Conservation (phyloP, 2,113 vertebrate species). For the Catharus minimus region DNA sequence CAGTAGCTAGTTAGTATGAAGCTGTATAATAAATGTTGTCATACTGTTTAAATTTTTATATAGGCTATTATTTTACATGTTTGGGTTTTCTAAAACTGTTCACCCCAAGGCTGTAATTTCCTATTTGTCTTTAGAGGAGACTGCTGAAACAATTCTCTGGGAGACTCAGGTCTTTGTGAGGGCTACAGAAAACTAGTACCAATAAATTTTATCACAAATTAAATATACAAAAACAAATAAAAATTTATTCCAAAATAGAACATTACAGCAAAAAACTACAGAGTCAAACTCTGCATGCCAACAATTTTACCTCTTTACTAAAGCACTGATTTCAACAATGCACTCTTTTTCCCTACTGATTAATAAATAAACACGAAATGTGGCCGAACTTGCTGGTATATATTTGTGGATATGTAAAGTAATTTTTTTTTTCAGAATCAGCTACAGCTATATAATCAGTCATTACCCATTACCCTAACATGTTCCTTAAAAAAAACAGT, state of each 20-base stretch:
- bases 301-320: background rate
- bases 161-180: background rate
- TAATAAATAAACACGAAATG: background rate
- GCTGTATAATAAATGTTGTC: background rate
- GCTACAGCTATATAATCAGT: background rate
- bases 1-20: background rate
- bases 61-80: background rate
- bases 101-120: background rate
- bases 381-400: background rate
- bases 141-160: background rate
- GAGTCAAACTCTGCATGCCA: background rate
- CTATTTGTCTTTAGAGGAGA: background rate
- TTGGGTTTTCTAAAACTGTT: background rate
- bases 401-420: background rate
- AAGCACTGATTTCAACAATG: background rate
- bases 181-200: background rate
- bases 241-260: background rate
- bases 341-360: background rate
- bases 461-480: background rate
- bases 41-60: background rate
- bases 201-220: background rate
- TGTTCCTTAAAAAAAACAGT: background rate
- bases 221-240: background rate
- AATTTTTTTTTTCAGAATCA: background rate
- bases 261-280: background rate